Evolutionary conservation across 2,888 invertebrate genomes (phyloP), one percentile per base, ranked within the genome.

Genomic region (Camponotus fellah): DNA sequence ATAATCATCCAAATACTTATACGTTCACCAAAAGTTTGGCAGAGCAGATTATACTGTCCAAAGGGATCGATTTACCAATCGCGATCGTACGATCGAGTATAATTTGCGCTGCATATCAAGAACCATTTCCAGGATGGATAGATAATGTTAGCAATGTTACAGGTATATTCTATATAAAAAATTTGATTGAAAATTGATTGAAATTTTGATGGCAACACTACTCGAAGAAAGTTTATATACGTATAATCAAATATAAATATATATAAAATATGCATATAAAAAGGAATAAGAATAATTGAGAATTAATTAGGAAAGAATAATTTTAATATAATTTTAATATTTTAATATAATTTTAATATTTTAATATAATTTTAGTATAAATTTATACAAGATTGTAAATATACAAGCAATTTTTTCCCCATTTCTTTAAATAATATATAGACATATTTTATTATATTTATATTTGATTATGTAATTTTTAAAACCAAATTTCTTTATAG

Each of bases 21-120:
- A 99, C 99, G 58, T 98, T 98, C 95, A 99, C 99, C 86, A 99
- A 99, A 96, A 98, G 99, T 79, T 95, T 99, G 89, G 99, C 99
- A 56, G 99, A 99, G 95, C 97, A 98, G 93, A 97, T 99, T 96
- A 96, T 99, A 88, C 96, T 97, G 91, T 95, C 95, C 64, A 97
- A 97, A 93, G 97, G 97, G 86, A 97, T 97, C 85, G 97, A 97
- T 17, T 95, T 99, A 83, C 99, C 99, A 14, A 96, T 99, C 56
- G 98, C 98, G 74, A 99, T 99, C 92, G 98, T 99, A 76, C 96
- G 99, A 94, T 99, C 99, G 80, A 99, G 99, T 86, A 99, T 99
- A 94, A 96, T 97, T 3, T 97, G 97, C 0, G 97, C 97, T 53
- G 97, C 98, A 8, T 95, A 96, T 91, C 96, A 96, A 92, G 98